Conservation (phyloP, 2,888 invertebrate species). For the Eupithecia abbreviata region DNA sequence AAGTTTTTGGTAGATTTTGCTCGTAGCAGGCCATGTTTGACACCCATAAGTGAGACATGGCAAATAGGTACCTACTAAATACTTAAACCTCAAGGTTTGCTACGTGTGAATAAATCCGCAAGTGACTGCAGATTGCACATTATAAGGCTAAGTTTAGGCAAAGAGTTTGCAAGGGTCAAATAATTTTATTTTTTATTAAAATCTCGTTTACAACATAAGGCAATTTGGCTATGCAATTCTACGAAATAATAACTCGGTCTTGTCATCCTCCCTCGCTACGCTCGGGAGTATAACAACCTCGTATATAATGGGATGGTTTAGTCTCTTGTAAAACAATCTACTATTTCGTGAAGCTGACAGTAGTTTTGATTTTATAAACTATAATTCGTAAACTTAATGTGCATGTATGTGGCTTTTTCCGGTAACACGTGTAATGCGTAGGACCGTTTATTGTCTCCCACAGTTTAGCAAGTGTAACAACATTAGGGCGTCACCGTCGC, state of each 20-base stretch:
- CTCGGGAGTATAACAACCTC: too few relatives aligned
- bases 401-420: not conserved
- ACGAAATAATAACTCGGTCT: too few relatives aligned
- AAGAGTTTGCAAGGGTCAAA: not conserved
- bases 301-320: too few relatives aligned
- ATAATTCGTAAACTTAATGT: not conserved
- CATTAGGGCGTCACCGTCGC: conserved; percentile 48
- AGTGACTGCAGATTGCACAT: not conserved
- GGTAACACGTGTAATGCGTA: conserved; percentile 34
- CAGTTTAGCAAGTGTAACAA: conserved; percentile 42
- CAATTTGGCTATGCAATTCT: not conserved
- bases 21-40: too few relatives aligned
- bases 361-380: not conserved
- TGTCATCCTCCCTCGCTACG: too few relatives aligned
- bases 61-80: not conserved
- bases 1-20: too few relatives aligned
- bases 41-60: too few relatives aligned
- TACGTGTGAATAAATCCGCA: not conserved
- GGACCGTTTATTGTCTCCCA: conserved; percentile 41
- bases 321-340: too few relatives aligned
- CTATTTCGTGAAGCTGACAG: not conserved
- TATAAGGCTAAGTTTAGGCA: not conserved
- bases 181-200: not conserved
- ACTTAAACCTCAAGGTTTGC: not conserved
- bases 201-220: not conserved